These are phyloP conservation scores for Platygyra sinensis DNA, from an alignment of 64 coral and sea anemone genomes.

Conservation along the genomic window DNA sequence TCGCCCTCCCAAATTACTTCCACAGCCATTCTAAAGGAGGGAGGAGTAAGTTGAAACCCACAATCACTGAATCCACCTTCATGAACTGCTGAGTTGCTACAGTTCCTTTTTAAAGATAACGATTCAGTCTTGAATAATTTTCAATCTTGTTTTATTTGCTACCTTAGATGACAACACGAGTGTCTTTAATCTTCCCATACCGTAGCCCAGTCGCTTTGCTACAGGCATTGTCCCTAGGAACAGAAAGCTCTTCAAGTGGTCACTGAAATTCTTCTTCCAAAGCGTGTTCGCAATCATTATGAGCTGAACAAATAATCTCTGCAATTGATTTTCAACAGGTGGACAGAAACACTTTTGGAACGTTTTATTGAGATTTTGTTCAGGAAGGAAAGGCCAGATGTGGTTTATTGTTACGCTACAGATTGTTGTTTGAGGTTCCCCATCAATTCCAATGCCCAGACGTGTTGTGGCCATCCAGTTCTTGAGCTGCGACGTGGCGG, in stretches of 20 bases:
- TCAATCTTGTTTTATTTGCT: too few relatives aligned
- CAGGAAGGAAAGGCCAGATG: not conserved
- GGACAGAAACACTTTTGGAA: not conserved
- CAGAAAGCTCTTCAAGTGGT: not conserved
- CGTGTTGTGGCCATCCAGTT: slow-evolving; percentile 75
- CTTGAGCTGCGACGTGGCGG: slow-evolving; percentile 53
- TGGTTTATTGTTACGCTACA: slow-evolving; percentile 15
- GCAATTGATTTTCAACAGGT: not conserved
- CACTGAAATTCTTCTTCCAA: not conserved
- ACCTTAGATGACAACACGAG: too few relatives aligned
- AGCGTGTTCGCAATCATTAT: not conserved
- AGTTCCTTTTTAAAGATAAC: too few relatives aligned
- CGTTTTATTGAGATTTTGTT: not conserved
- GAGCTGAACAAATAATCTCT: not conserved
- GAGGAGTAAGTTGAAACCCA: too few relatives aligned
- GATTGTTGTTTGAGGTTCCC: slow-evolving; percentile 36
- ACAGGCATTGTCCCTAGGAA: not conserved
- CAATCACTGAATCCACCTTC: too few relatives aligned
- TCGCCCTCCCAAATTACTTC: not conserved
- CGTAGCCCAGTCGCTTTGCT: too few relatives aligned
- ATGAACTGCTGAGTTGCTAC: too few relatives aligned
- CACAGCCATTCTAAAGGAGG: not conserved
- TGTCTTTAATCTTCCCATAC: too few relatives aligned
- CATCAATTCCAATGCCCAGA: slow-evolving; percentile 66
- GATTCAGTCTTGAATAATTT: too few relatives aligned